phyloP scores from a whole-genome alignment of 2,888 invertebrate species.

The Leptura quadrifasciata region DNA sequence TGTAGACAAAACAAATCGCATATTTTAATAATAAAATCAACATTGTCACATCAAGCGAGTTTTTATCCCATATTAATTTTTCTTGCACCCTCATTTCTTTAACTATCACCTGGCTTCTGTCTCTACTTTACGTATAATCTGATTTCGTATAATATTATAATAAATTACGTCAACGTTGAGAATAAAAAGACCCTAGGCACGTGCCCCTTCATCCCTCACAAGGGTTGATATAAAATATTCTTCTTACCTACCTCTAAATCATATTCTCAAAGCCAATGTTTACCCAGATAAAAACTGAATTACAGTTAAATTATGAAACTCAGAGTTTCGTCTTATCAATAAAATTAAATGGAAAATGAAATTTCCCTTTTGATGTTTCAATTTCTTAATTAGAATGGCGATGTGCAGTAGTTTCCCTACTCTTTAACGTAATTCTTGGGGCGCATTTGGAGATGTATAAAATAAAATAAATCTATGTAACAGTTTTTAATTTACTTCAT shows the following conservation, averaged over 20 bases:
- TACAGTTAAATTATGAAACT: constrained; percentile 46
- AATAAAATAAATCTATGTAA: too few relatives aligned
- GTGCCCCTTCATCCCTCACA: constrained; percentile 54
- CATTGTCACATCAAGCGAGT: neutral
- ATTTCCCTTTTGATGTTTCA: constrained; percentile 33
- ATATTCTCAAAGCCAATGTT: constrained; percentile 53
- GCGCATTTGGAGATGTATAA: neutral
- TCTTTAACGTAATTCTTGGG: neutral
- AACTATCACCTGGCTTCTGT: constrained; percentile 57
- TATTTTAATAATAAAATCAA: too few relatives aligned
- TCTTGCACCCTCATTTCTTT: constrained; percentile 32
- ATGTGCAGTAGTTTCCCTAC: neutral
- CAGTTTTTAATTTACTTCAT: too few relatives aligned
- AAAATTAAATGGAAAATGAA: constrained; percentile 43
- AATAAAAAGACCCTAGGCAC: constrained; percentile 53
- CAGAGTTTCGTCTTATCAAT: constrained; percentile 30
- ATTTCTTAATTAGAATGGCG: constrained; percentile 20
- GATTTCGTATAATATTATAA: constrained; percentile 60
- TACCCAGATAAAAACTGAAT: constrained; percentile 57
- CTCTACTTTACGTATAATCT: constrained; percentile 54
- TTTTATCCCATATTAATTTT: constrained; percentile 18
- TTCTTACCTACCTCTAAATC: constrained; percentile 52
- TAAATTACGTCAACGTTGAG: constrained; percentile 57
- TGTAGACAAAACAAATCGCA: too few relatives aligned
- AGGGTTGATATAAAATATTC: constrained; percentile 44